Evolutionary conservation across 1,140 invertebrate genomes (phyloP).

Genomic region (Drosophila nigromelanica): DNA sequence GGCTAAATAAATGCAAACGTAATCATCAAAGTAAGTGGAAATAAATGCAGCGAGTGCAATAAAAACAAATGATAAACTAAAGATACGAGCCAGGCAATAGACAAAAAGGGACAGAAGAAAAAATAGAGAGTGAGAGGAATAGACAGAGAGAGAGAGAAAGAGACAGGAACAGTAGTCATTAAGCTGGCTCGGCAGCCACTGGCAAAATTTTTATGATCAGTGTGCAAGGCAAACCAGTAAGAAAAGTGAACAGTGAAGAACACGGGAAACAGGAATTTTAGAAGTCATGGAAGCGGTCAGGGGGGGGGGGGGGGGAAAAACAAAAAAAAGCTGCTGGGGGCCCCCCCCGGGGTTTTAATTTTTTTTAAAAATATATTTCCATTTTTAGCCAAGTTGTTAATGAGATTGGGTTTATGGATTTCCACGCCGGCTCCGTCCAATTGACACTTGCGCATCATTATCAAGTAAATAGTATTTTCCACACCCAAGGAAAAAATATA

Average conservation of each 20-base stretch:
- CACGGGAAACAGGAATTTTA: conserved; percentile 23
- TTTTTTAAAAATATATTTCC: conserved; percentile 32
- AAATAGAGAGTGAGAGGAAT: not conserved
- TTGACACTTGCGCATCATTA: conserved; percentile 8
- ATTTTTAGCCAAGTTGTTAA: conserved; percentile 30
- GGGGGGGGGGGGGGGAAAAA: not conserved
- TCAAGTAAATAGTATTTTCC: not conserved
- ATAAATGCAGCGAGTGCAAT: conserved; percentile 45
- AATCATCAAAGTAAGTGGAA: conserved; percentile 52
- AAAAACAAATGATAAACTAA: conserved; percentile 49
- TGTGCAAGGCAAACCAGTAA: conserved; percentile 65
- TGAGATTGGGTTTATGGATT: conserved; percentile 35
- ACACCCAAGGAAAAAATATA: not conserved
- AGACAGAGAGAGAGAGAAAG: not conserved
- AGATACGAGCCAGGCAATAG: conserved; percentile 12
- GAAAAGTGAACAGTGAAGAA: conserved; percentile 3
- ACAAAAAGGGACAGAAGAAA: not conserved
- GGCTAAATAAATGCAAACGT: conserved; percentile 58
- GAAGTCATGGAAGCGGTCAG: no score
- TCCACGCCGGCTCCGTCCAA: not conserved
- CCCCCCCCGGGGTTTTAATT: conserved; percentile 22
- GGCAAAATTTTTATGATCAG: conserved; percentile 57
- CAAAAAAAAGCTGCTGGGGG: not conserved
- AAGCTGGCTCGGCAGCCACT: conserved; percentile 20
- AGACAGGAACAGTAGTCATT: conserved; percentile 18